Base-by-base conservation (phyloP, 2,797 vertebrate species). In the Tolypeutes matacus region DNA sequence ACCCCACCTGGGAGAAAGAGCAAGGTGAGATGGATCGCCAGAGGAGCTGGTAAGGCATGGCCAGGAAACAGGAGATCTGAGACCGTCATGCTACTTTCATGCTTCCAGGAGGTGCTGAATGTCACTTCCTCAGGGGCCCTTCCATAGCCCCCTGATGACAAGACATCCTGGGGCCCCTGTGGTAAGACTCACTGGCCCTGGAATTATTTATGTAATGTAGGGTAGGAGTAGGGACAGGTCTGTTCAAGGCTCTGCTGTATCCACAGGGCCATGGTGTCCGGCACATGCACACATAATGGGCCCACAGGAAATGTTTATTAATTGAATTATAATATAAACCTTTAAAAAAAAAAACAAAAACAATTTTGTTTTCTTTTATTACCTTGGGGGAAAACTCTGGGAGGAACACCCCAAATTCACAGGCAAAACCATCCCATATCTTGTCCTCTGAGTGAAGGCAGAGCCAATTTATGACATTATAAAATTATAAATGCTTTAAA, bases 311-410 rank as follows among this genome's bases (percentile, higher is more conserved):
- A 82, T 58, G 11, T 34, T 53, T 46, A n/a, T 49, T 56, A 27
- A 58, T 65, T 70, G 58, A 91, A 65, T 82, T 46, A 49, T 42
- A 67, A 81, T 72, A 56, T 51, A 93, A 95, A 91, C 70, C 29
- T 65, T 39, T 72, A 84, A 65, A 77, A 76, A 46, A 3, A 51
- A 15, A 12, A n/a, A n/a, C n/a, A n/a, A n/a, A n/a, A n/a, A n/a
- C 49, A 27, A 70, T 73, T 91, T 91, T 42, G 53, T 81, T 90
- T 86, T 39, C 46, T 90, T 31, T 62, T 62, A 67, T 17, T 73
- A 91, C 23, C 29, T 86, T 75, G 58, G 96, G n/a, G 53, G 34
- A 34, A 67, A 73, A 87, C 34, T 67, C 11, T 36, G 4, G 39
- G n/a, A 85, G 15, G 73, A 91, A 77, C 10, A 51, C 5, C n/a